These are phyloP conservation scores for Smittia sp. DNA, from an alignment of 2,888 invertebrate species.

Conservation along the genomic window DNA sequence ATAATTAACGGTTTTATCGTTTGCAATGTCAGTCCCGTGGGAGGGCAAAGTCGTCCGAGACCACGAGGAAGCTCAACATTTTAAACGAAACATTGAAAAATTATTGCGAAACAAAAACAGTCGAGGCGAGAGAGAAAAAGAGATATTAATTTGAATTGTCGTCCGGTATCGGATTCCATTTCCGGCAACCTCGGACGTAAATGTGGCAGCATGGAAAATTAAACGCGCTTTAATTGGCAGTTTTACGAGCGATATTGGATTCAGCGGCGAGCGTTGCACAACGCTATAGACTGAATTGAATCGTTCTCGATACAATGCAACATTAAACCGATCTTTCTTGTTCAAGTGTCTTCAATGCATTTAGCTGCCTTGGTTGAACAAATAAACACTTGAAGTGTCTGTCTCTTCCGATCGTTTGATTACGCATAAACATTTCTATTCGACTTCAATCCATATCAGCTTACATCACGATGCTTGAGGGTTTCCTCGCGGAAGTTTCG, in stretches of 20 bases:
- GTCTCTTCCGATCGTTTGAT: conserved; percentile 7
- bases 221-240: conserved; percentile 18
- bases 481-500: neutral
- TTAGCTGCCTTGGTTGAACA: neutral
- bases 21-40: neutral
- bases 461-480: no score
- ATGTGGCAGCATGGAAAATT: neutral
- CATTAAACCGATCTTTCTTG: conserved; percentile 1
- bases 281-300: neutral
- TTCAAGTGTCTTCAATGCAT: neutral
- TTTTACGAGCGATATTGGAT: neutral
- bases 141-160: neutral
- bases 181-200: neutral
- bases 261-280: neutral
- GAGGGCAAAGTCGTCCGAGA: neutral
- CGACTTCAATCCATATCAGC: neutral
- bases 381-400: conserved; percentile 14
- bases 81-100: conserved; percentile 10
- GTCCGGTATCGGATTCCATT: conserved; percentile 2
- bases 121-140: neutral
- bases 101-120: neutral
- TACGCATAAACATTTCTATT: neutral
- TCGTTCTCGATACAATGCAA: neutral
- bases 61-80: no score
- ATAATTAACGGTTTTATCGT: conserved; percentile 15